Percentiles rank a stretch among this genome's conserved stretches.
phyloP scores from a whole-genome alignment of 2,888 invertebrate species.

The Macroteleia sp. region DNA sequence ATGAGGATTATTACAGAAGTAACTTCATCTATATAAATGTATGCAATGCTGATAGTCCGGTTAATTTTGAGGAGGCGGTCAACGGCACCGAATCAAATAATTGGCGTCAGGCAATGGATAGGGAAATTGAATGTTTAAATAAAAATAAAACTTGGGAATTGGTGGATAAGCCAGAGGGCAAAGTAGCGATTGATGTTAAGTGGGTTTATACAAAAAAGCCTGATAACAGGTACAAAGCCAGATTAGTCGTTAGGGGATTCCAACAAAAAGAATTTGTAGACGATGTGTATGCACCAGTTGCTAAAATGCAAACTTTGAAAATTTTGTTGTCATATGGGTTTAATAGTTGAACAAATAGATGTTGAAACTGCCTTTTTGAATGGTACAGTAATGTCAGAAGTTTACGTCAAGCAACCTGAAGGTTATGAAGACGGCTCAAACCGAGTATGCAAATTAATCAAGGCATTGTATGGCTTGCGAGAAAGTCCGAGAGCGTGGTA shows the following conservation, averaged over 20 bases:
- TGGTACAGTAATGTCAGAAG: too few species aligned
- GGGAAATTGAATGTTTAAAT: conserved; percentile 27
- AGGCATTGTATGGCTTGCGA: too few species aligned
- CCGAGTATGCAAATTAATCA: too few species aligned
- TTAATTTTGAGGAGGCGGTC: conserved; percentile 12
- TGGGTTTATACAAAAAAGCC: conserved; percentile 1
- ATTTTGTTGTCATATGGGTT: neutral
- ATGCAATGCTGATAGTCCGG: conserved; percentile 6
- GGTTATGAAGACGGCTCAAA: too few species aligned
- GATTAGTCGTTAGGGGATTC: conserved; percentile 1
- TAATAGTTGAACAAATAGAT: conserved; percentile 2
- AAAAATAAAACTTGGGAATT: conserved; percentile 34
- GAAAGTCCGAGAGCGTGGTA: too few species aligned
- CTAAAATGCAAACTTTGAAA: conserved; percentile 16
- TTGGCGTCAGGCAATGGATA: conserved; percentile 32
- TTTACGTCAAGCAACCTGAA: too few species aligned
- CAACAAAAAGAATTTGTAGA: conserved; percentile 1
- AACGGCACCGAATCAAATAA: too few species aligned
- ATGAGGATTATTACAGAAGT: neutral
- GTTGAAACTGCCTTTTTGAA: too few species aligned
- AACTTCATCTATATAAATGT: conserved; percentile 25
- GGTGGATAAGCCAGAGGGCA: conserved; percentile 8
- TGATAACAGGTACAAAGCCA: neutral
- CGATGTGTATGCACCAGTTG: conserved; percentile 2
- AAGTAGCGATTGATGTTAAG: too few species aligned